Evolutionary conservation across 2,113 vertebrate species (phyloP), one percentile per base, ranked within the genome.

Genomic region (Marmota flaviventris): DNA sequence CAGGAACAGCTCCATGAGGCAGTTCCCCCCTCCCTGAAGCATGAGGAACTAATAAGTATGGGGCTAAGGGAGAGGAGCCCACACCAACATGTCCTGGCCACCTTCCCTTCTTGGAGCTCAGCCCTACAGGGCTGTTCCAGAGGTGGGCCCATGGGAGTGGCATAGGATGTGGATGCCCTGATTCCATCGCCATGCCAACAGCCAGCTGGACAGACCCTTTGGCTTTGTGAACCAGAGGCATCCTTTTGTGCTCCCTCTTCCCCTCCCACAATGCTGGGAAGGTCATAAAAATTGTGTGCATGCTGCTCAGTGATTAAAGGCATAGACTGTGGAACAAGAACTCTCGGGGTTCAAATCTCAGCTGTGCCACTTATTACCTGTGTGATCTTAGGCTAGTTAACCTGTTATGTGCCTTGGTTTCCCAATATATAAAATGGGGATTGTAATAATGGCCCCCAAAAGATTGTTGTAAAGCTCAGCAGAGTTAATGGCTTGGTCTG

Each of bases 241-340:
- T 72, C 42, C n/a, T 51, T 82, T 81, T 53, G 37, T 81, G 48
- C 34, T n/a, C 48, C 65, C 79, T 42, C 20, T 90, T 79, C 37
- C 34, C 34, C 82, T 58, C 69, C 37, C 78, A 58, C 37, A 87
- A 25, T 67, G 48, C 42, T 67, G 7, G 20, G 14, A 7, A 78
- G 78, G n/a, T 25, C 34, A 88, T 5, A 42, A 89, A n/a, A 79
- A 27, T 39, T 69, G 25, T 39, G 10, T 42, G 56, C 61, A 63
- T 27, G 42, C 5, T 32, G 53, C 45, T 85, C 69, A 72, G 87
- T 78, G 61, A 77, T 56, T 76, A 89, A 93, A 96, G 85, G 29
- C 25, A 79, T 16, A 78, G 82, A 82, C 39, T 65, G 85, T 77
- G 85, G 58, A 85, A 34, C 32, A 75, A 81, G 78, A 45, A 48